Evolutionary conservation across 2,113 vertebrate species (phyloP), one percentile per base, ranked within the genome.

Genomic region (Oxyruncus cristatus): DNA sequence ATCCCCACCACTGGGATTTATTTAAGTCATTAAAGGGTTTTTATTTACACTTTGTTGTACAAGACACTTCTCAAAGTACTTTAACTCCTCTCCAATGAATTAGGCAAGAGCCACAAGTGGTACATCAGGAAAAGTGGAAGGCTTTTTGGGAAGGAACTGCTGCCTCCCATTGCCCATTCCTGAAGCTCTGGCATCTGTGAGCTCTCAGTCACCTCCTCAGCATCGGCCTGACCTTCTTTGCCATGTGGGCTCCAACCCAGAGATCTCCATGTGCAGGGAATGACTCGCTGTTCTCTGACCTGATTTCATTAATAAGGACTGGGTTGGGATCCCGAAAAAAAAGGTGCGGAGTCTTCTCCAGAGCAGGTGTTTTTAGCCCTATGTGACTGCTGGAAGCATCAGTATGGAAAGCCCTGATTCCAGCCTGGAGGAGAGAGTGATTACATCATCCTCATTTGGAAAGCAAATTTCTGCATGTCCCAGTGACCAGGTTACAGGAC

Each of bases 1-100:
- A 55, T 17, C 63, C 33, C 83, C 12, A 30, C 62, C 89, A 87
- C 33, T 12, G 83, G 84, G 87, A 72, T 91, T 94, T 76, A 88
- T 55, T 87, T 21, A 68, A 94, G 91, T 72, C 84, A 68, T 87
- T 87, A 95, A 91, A 73, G 16, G 56, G 37, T 89, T 85, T 93
- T 79, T 92, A 93, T 84, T 93, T 89, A 71, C 59, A 61, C 42
- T 47, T 74, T 67, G 46, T 49, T 58, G 44, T 61, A 79, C 49
- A 76, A 88, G 94, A 79, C 41, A 32, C 47, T 65, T 53, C 71
- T 79, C 73, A 5, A 79, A 90, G 91, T 35, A 58, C 78, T 90
- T 76, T 13, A 85, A 70, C 65, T 62, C 49, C 88, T 70, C 85
- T 46, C 24, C 58, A 76, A 50, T 20, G 63, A 58, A 85, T 22